Evolutionary conservation across 2,888 invertebrate species (phyloP), one percentile per base, ranked within the genome.

Genomic region (Pollenia labialis): DNA sequence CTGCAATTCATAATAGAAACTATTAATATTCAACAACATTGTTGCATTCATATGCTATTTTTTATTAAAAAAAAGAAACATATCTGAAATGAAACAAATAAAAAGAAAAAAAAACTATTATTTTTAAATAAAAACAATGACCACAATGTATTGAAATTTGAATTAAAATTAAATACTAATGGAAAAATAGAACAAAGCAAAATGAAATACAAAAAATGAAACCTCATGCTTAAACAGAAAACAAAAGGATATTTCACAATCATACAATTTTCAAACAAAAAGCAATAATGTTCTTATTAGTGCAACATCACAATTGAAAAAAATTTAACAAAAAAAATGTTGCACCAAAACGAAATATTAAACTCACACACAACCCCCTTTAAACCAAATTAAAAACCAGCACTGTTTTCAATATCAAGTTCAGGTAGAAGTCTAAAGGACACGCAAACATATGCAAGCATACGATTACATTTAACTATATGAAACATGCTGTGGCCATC

Each of bases 331-430:
- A 46, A 48, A 60, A 60, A 48, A 32, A 42, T 9, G 1, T 4
- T 32, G 32, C 32, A 23, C 8, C 50, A 14, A 62, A 44, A 12
- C 42, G 9, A 16, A 74, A 56, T 52, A 52, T 32, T 6, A 23
- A 14, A 52, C 7, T 11, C 6, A 68, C 14, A 62, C 3, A 64
- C 18, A 64, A 50, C 32, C n/a, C 7, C 50, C 40, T 52, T 40
- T 12, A 54, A 71, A 12, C 42, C 52, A 52, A 40, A 16, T 69
- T 69, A 69, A 52, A 50, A 50, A 32, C 42, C 48, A 12, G 10
- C 40, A 82, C 32, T 62, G 48, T 68, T 81, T 81, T 81, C 81
- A 84, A 74, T 87, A 87, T 84, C 84, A 87, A 87, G 87, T 84
- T 87, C 87, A 87, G 84, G 84, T 87, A 56, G 74, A 40, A 84